phyloP scores from a whole-genome alignment of 1,140 invertebrate species.

The Platyscapa corneri region DNA sequence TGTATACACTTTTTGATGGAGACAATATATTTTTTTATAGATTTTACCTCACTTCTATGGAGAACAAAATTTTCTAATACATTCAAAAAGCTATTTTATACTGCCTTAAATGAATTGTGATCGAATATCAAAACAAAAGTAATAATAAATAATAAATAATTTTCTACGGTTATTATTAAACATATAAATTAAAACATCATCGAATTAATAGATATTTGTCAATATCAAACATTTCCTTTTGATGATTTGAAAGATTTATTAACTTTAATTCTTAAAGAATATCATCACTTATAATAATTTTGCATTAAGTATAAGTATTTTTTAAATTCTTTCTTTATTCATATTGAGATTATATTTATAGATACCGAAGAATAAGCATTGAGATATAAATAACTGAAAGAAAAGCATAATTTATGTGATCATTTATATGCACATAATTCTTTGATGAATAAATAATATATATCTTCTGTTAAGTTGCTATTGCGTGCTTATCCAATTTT shows the following conservation, averaged over 20 bases:
- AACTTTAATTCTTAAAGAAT: not conserved
- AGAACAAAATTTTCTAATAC: not conserved
- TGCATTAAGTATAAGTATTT: not conserved
- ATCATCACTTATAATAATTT: not conserved
- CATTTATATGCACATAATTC: not conserved
- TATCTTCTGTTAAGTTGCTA: not conserved
- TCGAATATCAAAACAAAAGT: not conserved
- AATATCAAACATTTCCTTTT: too few species aligned
- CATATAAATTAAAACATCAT: not conserved
- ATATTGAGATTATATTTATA: not conserved
- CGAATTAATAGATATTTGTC: not conserved
- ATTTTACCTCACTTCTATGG: not conserved
- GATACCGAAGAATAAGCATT: not conserved
- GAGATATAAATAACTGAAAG: not conserved
- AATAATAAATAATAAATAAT: not conserved
- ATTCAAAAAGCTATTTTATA: not conserved
- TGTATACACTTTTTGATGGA: conserved; percentile 22
- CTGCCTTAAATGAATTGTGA: not conserved
- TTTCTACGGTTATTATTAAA: not conserved
- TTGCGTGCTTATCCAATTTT: not conserved
- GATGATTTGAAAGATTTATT: too few species aligned
- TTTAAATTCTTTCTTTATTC: not conserved
- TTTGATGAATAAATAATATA: not conserved
- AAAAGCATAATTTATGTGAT: conserved; percentile 12
- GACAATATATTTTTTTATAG: not conserved